phyloP scores from a whole-genome alignment of 2,888 invertebrate species.

The Allygus modestus region DNA sequence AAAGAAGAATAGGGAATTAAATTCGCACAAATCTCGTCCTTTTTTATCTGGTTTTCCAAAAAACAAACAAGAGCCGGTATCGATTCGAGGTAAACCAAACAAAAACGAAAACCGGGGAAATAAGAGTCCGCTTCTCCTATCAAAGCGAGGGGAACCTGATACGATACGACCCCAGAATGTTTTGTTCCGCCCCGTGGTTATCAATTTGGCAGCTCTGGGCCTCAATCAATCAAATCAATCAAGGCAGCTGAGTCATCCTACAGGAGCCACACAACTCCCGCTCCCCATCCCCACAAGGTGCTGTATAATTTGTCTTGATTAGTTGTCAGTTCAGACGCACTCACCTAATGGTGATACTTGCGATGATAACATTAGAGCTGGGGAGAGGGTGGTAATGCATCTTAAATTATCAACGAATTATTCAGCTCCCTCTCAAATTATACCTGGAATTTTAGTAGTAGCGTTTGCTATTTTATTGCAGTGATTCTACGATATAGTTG shows the following conservation, averaged over 20 bases:
- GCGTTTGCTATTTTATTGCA: no score
- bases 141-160: constrained; percentile 5
- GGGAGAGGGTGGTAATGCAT: neutral
- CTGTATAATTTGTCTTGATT: constrained; percentile 51
- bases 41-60: constrained; percentile 22
- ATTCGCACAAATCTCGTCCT: constrained; percentile 35
- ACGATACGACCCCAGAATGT: constrained; percentile 17
- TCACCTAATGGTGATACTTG: constrained; percentile 16
- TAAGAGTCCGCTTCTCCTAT: constrained; percentile 8
- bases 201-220: constrained; percentile 4
- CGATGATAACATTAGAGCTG: neutral
- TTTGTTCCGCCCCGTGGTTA: constrained; percentile 21
- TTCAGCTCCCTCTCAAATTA: neutral
- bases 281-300: neutral
- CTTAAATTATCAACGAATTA: neutral
- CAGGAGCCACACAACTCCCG: neutral
- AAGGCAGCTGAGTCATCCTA: constrained; percentile 37
- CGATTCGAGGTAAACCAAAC: neutral
- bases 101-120: constrained; percentile 10
- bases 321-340: constrained; percentile 3
- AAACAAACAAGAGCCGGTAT: constrained; percentile 17
- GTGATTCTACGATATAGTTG: no score
- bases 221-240: constrained; percentile 48
- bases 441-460: no score
- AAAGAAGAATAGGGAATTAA: constrained; percentile 11